Base-by-base conservation (phyloP, 2,797 vertebrate species). In the Atherinosoma microstoma region DNA sequence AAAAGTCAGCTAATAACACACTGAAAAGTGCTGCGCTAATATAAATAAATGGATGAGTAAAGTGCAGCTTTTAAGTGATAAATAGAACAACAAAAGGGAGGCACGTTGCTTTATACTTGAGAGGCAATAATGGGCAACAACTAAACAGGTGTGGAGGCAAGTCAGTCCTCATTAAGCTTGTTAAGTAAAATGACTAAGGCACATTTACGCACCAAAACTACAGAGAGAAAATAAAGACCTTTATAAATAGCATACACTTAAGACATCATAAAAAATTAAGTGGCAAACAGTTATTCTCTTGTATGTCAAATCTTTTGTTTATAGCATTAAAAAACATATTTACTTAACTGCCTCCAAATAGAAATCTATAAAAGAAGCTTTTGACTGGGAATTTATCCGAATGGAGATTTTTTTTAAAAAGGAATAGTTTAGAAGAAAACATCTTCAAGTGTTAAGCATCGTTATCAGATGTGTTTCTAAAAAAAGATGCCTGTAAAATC, bases 61-160 rank as follows among this genome's bases (percentile, higher is more conserved):
- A 56, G 27, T 56, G 22, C 53, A 56, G 27, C 53, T 56, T 56
- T 56, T 56, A 30, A 56, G 27, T 29, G 12, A 29, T 29, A 30
- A 56, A 30, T 27, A 16, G 27, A 53, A 53, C 49, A 24, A 53
- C 49, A 24, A 53, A 51, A 20, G 18, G 11, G 11, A 53, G 22
- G 22, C 11, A 53, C 2, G n/a, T 22, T 51, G 12, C 22, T 78
- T 73, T 69, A 63, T 59, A 29, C 9, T 29, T 59, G 32, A 73
- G 35, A 36, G 64, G 66, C 58, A 42, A 36, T 65, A 5, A 82
- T 9, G 29, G 54, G 40, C 9, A 57, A 78, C 64, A 24, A 24
- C 67, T 35, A 8, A 27, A 30, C 73, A 81, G 74, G 60, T 77
- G 75, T 62, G 74, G 34, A 40, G 54, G 13, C 22, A 70, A 64